Base-by-base conservation (phyloP, 2,888 invertebrate species). In the Troglohyphantes excavatus region DNA sequence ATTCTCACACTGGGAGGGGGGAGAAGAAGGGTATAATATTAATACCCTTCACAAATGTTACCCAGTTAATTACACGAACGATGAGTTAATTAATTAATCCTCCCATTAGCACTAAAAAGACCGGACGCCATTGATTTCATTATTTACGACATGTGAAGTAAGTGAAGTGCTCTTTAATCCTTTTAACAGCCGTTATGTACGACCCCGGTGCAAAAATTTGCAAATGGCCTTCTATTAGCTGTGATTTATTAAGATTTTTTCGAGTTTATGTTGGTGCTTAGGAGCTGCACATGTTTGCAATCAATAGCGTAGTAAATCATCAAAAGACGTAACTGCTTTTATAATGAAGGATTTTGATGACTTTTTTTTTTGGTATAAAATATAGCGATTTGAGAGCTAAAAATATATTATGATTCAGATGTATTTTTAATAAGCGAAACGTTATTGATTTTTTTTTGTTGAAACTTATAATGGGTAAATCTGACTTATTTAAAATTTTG, bases 31-130 rank as follows among this genome's bases (percentile, higher is more conserved):
- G 29, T 27, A 85, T 68, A 76, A 78, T 70, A 78, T 86, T 86
- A 86, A 86, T 76, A 78, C 70, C 78, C 70, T 68, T 19, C 13
- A 26, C 85, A 68, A 86, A 78, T 86, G 85, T 86, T 78, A 27
- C 85, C 59, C 53, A 76, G 85, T 86, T 86, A 86, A 86, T 86
- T 86, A 86, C 70, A 13, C 7, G 21, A 63, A 79, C 78, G 78
- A 86, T 86, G 78, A 86, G 86, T 86, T 86, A 86, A 86, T 86
- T 86, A 86, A 86, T 86, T 78, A 78, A 86, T 67, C 63, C 59
- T 76, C 39, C 86, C 70, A 79, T 86, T 86, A 72, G 39, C 79
- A 43, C 73, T 29, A 78, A 78, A 86, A 86, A 78, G 67, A 39
- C 29, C 39, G 19, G 53, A 21, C 43, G 65, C 33, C 81, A 81